phyloP scores from a whole-genome alignment of 2,888 invertebrate genomes.

The Tetramorium bicarinatum region DNA sequence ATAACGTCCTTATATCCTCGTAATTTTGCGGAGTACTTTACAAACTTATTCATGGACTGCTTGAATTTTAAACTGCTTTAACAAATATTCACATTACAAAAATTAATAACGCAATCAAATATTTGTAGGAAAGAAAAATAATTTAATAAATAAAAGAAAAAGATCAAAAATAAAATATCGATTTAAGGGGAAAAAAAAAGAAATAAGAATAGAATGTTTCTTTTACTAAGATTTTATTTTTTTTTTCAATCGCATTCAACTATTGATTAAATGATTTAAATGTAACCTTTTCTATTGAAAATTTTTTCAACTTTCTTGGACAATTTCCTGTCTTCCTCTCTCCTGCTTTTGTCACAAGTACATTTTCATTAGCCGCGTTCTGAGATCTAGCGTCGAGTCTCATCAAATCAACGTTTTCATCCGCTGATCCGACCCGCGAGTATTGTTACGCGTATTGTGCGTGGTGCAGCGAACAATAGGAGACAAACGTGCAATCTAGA shows the following conservation, averaged over 20 bases:
- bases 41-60: background rate
- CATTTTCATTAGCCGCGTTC: slow-evolving; percentile 23
- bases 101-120: background rate
- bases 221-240: background rate
- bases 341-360: background rate
- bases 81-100: background rate
- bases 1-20: background rate
- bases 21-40: background rate
- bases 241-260: background rate
- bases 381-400: slow-evolving; percentile 10
- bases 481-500: slow-evolving; percentile 48
- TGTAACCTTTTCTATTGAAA: background rate
- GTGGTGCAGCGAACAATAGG: slow-evolving; percentile 42
- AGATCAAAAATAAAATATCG: background rate
- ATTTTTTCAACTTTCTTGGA: background rate
- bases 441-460: slow-evolving; percentile 29
- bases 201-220: background rate
- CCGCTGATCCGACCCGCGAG: slow-evolving; percentile 19
- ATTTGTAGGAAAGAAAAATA: background rate
- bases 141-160: background rate
- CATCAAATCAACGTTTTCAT: slow-evolving; percentile 36
- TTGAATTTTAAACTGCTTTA: background rate
- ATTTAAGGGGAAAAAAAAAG: background rate
- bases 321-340: background rate
- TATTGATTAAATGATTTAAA: background rate